Base-by-base conservation (phyloP, 1,140 invertebrate genomes). In the Colletes gigas region DNA sequence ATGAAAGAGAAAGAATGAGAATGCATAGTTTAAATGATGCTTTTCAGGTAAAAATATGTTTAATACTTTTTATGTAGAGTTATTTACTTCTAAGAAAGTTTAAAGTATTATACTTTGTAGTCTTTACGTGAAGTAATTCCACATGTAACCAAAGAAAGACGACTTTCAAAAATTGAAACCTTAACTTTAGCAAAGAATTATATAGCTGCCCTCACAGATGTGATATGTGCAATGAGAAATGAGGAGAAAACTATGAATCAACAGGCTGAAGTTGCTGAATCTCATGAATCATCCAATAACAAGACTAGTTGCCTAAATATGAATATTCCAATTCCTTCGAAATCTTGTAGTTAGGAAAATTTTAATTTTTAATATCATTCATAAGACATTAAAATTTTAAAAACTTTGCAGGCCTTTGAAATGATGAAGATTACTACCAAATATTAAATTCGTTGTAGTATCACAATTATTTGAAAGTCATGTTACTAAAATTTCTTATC, bases 1-100 rank as follows among this genome's bases (percentile, higher is more conserved):
- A 98, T 91, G 97, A 98, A 92, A 94, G 98, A 73, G 98, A 98
- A 93, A 94, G 98, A 78, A 97, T 98, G 96, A 95, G 98, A 83
- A 98, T 98, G 98, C 98, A 98, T 93, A 97, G 96, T 59, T 94
- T 98, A 63, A 98, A 98, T 90, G 97, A 98, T 90, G 98, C 98
- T 9, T 98, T 98, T 90, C 97, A 98, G 95, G 96, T 97, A 92
- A 91, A 87, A 71, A 68, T 52, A 66, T 17, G 8, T 57, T 0
- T 19, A 59, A 15, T 54, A 21, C 50, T 54, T 68, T 50, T 17
- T 47, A 21, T 1, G 12, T 19, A 21, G 44, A 39, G 30, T 52
- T 14, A 12, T 50, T n/a, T 9, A n/a, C 19, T 54, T 59, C 7
- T 14, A 69, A n/a, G 47, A 15, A 73, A 19, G 54, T 55, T 44